These are phyloP conservation scores for Pluvialis apricaria DNA, from an alignment of 2,113 vertebrate genomes.

Conservation along the genomic window DNA sequence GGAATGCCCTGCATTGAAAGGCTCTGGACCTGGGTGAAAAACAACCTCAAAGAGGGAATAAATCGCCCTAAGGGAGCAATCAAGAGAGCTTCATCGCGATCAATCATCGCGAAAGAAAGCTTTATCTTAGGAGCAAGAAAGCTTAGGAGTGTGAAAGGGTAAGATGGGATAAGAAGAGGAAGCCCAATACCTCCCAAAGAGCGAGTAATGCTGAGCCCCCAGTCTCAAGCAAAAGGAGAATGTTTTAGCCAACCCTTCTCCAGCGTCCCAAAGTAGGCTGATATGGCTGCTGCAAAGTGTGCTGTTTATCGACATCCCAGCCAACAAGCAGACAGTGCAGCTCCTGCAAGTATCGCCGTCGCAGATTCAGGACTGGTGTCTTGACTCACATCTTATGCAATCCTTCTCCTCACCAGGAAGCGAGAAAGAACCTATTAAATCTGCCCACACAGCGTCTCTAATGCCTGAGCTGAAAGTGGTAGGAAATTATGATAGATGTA, in stretches of 20 bases:
- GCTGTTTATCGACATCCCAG: background rate
- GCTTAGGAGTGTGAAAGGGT: too few species aligned
- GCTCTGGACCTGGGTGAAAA: background rate
- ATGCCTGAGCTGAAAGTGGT: slow-evolving; percentile 38
- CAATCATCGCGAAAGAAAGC: rapidly evolving
- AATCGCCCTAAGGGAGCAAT: background rate
- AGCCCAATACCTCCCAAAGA: background rate
- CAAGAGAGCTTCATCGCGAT: too few species aligned
- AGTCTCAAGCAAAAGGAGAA: background rate
- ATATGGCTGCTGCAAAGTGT: background rate
- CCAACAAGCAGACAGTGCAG: background rate
- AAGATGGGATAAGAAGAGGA: background rate
- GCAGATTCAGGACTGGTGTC: background rate
- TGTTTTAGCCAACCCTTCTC: background rate
- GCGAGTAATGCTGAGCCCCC: background rate
- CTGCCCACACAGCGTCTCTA: slow-evolving; percentile 63
- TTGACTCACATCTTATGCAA: slow-evolving; percentile 64
- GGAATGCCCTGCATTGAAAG: rapidly evolving
- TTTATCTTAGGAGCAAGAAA: background rate
- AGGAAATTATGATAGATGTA: slow-evolving; percentile 32
- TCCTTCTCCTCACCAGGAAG: slow-evolving; percentile 51
- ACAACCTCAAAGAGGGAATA: background rate
- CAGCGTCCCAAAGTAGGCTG: background rate
- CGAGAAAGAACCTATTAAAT: slow-evolving; percentile 56
- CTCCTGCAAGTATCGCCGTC: background rate